Conservation (phyloP, 1,140 invertebrate genomes). For the Aphaenogaster rudis region DNA sequence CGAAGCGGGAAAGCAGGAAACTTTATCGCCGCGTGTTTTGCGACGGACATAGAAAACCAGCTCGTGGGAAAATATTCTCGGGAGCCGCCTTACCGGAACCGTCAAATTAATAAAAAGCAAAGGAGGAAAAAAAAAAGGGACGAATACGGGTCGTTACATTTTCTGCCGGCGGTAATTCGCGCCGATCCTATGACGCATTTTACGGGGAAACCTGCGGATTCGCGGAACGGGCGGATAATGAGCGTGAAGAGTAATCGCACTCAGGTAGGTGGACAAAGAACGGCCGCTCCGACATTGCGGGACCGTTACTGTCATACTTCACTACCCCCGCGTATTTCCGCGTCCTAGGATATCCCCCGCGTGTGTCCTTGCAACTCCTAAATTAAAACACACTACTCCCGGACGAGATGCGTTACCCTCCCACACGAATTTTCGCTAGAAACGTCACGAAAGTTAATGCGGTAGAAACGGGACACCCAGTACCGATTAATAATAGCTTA, state of each 20-base stretch:
- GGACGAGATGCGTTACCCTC: background rate
- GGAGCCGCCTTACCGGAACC: slow-evolving; percentile 13
- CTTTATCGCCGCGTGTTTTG: slow-evolving; percentile 18
- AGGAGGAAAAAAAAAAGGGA: slow-evolving; percentile 18
- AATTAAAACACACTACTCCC: slow-evolving; percentile 46
- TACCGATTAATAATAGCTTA: slow-evolving; percentile 13
- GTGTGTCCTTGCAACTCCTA: slow-evolving; percentile 37
- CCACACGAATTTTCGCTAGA: slow-evolving; percentile 1
- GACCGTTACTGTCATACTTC: slow-evolving; percentile 33
- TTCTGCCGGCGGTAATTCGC: slow-evolving; percentile 37
- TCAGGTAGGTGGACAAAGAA: slow-evolving; percentile 52
- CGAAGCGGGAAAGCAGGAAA: background rate
- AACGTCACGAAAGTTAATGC: background rate
- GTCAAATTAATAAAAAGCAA: slow-evolving; percentile 44
- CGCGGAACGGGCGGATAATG: slow-evolving; percentile 53
- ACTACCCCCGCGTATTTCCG: slow-evolving; percentile 17
- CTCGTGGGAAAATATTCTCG: slow-evolving; percentile 33
- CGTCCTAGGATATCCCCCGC: slow-evolving; percentile 6
- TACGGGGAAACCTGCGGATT: slow-evolving; percentile 54
- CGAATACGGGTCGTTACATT: slow-evolving; percentile 42
- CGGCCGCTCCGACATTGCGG: slow-evolving; percentile 20
- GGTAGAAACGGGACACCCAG: background rate
- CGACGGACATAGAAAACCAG: slow-evolving; percentile 2
- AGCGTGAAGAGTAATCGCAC: slow-evolving; percentile 48
- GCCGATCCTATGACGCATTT: slow-evolving; percentile 58